Evolutionary conservation across 2,888 invertebrate genomes (phyloP).

Genomic region (Epistrophe eligans): DNA sequence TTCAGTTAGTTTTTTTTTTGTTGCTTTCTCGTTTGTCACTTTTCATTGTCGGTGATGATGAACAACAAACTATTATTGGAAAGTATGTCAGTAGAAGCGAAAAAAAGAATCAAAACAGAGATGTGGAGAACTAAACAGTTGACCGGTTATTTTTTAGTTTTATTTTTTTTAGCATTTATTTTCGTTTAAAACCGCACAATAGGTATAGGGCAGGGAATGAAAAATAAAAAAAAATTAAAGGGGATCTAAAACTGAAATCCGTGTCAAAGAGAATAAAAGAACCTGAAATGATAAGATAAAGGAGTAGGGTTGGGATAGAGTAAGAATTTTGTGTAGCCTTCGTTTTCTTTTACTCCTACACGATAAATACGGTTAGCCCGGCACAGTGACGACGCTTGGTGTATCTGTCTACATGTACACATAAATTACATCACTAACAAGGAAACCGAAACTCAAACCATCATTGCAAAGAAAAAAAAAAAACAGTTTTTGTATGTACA

Average conservation of each 20-base stretch:
- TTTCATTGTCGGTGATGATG: background rate
- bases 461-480: conserved; percentile 19
- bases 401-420: conserved; percentile 38
- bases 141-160: conserved; percentile 28
- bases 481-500: background rate
- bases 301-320: background rate
- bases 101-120: conserved; percentile 63
- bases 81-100: conserved; percentile 43
- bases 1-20: background rate
- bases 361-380: conserved; percentile 7
- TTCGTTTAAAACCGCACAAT: conserved; percentile 4
- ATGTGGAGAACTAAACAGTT: conserved; percentile 20
- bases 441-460: conserved; percentile 47
- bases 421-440: conserved; percentile 72
- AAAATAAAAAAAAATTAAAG: background rate
- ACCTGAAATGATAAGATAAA: background rate
- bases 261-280: conserved; percentile 11
- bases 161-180: conserved; percentile 6
- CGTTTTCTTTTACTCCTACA: conserved; percentile 25
- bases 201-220: background rate
- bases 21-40: background rate
- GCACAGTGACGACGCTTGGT: conserved; percentile 20
- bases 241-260: conserved; percentile 1
- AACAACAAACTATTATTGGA: conserved; percentile 16
- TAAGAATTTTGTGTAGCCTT: conserved; percentile 10